These are phyloP conservation scores for Petromus typicus DNA, from an alignment of 2,113 vertebrate species.

Conservation along the genomic window DNA sequence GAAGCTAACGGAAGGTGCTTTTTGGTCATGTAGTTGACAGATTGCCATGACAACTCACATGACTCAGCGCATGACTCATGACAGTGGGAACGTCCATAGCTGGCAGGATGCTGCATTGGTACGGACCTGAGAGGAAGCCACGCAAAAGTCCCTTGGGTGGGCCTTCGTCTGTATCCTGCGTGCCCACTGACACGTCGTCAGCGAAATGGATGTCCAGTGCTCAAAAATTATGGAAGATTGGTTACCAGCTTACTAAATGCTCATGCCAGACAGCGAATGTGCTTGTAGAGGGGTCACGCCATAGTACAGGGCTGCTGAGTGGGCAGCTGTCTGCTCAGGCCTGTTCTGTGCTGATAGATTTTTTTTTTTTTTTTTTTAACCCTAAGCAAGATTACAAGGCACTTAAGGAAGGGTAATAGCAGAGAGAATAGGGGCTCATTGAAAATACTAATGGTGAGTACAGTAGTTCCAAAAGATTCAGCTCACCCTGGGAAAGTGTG, in stretches of 20 bases:
- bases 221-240: not conserved
- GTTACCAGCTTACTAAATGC: not conserved
- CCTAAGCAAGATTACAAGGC: not conserved
- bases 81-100: conserved; percentile 50
- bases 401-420: not conserved
- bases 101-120: conserved; percentile 50
- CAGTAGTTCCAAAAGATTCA: not conserved
- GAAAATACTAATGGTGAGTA: not conserved
- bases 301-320: not conserved
- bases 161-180: not conserved
- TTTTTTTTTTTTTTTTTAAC: not conserved
- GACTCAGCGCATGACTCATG: conserved; percentile 69
- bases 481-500: not conserved
- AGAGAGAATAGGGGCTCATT: not conserved
- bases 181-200: conserved; percentile 9
- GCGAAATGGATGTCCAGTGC: not conserved
- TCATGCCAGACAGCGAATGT: not conserved
- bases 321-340: not conserved
- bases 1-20: conserved; percentile 75
- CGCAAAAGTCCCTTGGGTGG: conserved; percentile 22
- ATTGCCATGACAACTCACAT: conserved; percentile 71
- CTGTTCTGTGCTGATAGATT: not conserved
- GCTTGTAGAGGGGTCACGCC: not conserved
- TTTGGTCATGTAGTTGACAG: conserved; percentile 64
- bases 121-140: conserved; percentile 60